Percentiles rank a stretch among this genome's conserved stretches.
Conservation (phyloP, 2,888 invertebrate species). For the Papilio gigon region DNA sequence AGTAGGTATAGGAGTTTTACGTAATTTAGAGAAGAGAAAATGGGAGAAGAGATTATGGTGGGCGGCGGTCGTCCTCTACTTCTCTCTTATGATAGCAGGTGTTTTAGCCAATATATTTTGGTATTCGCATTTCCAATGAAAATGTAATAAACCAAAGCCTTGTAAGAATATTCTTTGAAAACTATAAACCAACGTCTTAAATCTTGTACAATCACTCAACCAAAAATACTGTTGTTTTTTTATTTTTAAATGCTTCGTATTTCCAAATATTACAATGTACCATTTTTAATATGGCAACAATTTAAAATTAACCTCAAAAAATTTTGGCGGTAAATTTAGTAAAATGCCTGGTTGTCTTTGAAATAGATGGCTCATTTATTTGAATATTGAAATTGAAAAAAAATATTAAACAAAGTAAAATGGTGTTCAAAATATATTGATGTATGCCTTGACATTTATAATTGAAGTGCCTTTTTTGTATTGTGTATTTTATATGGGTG, state of each 20-base stretch:
- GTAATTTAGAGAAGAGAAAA: conserved; percentile 89
- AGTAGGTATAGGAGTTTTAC: conserved; percentile 91
- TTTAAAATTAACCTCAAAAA: conserved; percentile 3
- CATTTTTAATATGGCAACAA: conserved; percentile 11
- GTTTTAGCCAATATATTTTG: conserved; percentile 88
- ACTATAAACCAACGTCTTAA: neutral
- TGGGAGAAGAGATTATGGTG: conserved; percentile 93
- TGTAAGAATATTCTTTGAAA: conserved; percentile 18
- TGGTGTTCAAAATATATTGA: conserved; percentile 11
- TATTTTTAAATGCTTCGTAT: neutral
- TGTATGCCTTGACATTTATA: conserved; percentile 24
- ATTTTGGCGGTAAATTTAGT: neutral
- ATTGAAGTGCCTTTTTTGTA: conserved; percentile 36
- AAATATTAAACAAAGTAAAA: neutral
- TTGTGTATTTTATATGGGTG: conserved; percentile 14
- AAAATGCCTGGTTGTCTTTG: neutral
- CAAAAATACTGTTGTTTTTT: conserved; percentile 24
- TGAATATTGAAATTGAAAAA: neutral
- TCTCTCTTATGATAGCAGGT: conserved; percentile 86
- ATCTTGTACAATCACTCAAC: conserved; percentile 5
- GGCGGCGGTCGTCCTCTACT: conserved; percentile 88
- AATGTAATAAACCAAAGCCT: conserved; percentile 27
- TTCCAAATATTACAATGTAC: neutral
- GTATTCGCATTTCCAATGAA: conserved; percentile 59
- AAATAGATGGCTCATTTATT: neutral